Evolutionary conservation across 2,888 invertebrate genomes (phyloP).

Genomic region (Euphydryas editha): DNA sequence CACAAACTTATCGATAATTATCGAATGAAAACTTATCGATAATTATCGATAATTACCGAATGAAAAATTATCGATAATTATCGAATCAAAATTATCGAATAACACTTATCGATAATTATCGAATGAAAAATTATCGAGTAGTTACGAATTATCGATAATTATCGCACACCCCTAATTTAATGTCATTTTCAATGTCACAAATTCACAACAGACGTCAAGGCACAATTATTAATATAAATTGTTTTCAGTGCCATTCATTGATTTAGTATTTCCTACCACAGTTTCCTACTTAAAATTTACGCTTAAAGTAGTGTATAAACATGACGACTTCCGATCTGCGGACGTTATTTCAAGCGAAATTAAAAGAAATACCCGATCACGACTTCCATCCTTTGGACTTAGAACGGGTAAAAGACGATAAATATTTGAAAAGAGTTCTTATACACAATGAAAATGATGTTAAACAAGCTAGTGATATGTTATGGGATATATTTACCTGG

Average conservation of each 20-base stretch:
- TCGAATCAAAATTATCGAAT: too few species aligned
- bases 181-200: constrained; percentile 19
- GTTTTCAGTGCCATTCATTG: constrained; percentile 13
- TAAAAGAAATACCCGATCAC: constrained; percentile 46
- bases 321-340: constrained; percentile 49
- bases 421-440: constrained; percentile 88
- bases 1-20: too few species aligned
- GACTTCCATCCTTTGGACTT: constrained; percentile 86
- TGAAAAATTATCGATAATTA: too few species aligned
- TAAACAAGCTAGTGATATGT: constrained; percentile 85
- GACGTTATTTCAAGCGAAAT: constrained; percentile 48
- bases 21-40: too few species aligned
- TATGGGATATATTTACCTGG: constrained; percentile 91
- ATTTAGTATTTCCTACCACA: constrained; percentile 20
- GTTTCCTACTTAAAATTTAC: not conserved
- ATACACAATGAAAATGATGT: constrained; percentile 87
- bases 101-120: too few species aligned
- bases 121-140: too few species aligned
- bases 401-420: constrained; percentile 85
- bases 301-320: constrained; percentile 4
- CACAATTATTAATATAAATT: not conserved
- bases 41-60: too few species aligned
- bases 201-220: constrained; percentile 7
- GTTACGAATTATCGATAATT: too few species aligned
- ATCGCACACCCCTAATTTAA: not conserved